These are phyloP conservation scores for Aplysia californica DNA, from an alignment of 1,140 invertebrate species.

Conservation along the genomic window DNA sequence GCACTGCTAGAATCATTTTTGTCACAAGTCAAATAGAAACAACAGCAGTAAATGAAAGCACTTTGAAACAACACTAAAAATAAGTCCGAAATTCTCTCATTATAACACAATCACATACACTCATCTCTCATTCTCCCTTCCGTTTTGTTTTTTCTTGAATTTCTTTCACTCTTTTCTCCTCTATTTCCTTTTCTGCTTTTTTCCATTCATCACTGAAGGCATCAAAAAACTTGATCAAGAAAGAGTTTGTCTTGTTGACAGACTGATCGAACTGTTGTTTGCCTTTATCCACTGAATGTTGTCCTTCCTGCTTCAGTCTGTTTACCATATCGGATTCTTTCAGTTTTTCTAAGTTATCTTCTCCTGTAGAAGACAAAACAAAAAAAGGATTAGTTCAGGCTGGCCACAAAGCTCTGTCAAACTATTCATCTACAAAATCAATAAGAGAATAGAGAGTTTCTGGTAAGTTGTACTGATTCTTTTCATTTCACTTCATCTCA, in stretches of 20 bases:
- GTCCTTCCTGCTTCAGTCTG: background rate
- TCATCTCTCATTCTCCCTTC: background rate
- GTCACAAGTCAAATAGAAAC: too few relatives aligned
- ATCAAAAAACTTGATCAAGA: background rate
- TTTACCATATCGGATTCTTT: constrained; percentile 11
- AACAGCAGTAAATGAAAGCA: too few relatives aligned
- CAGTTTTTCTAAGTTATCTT: constrained; percentile 3
- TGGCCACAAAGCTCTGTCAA: too few relatives aligned
- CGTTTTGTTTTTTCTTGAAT: background rate
- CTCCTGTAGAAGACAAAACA: constrained; percentile 1
- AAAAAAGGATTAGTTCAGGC: too few relatives aligned
- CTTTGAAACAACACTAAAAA: too few relatives aligned
- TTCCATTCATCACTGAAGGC: constrained; percentile 10
- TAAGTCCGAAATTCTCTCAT: too few relatives aligned
- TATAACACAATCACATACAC: too few relatives aligned
- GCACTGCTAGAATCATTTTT: too few relatives aligned
- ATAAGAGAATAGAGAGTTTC: background rate
- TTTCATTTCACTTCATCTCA: background rate
- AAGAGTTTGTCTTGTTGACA: constrained; percentile 4
- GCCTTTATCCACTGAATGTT: background rate
- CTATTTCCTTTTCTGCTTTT: constrained; percentile 12
- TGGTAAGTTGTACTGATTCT: background rate
- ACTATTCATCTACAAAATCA: too few relatives aligned
- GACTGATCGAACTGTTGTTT: background rate
- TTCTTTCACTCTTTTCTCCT: constrained; percentile 11